phyloP scores from a whole-genome alignment of 2,888 invertebrate species.

The Ochropleura leucogaster region DNA sequence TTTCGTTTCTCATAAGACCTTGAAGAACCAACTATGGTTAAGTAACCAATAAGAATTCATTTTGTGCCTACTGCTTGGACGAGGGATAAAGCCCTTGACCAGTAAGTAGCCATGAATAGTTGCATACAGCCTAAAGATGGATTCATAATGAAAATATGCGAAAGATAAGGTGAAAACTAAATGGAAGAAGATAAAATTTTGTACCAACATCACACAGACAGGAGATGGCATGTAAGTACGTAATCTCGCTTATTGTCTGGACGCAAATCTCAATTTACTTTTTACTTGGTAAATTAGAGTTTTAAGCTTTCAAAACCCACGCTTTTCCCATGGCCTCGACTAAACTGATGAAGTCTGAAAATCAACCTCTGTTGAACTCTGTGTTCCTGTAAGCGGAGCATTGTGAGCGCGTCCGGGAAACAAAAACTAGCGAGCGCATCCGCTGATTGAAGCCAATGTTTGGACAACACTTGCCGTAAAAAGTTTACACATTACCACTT shows the following conservation, averaged over 20 bases:
- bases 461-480: constrained; percentile 45
- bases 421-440: constrained; percentile 72
- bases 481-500: constrained; percentile 40
- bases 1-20: constrained; percentile 18
- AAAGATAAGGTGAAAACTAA: neutral
- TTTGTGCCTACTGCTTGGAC: too few species aligned
- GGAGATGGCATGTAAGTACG: neutral
- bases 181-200: neutral
- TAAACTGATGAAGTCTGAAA: constrained; percentile 72
- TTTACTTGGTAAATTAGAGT: neutral
- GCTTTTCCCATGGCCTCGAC: constrained; percentile 58
- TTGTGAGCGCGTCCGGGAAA: constrained; percentile 67
- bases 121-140: neutral
- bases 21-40: neutral
- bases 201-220: too few species aligned
- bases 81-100: too few species aligned
- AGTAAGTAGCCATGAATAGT: neutral
- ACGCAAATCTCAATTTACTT: neutral
- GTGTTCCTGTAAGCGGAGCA: constrained; percentile 59
- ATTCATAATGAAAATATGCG: neutral
- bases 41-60: constrained; percentile 6
- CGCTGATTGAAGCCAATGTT: constrained; percentile 70
- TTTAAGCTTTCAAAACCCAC: neutral
- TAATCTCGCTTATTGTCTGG: neutral
- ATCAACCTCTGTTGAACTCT: constrained; percentile 77